Evolutionary conservation across 30 jellyfish, hydroid and myxozoan species (phyloP).

Genomic region (Aurelia aurita complex sp. Pacific): DNA sequence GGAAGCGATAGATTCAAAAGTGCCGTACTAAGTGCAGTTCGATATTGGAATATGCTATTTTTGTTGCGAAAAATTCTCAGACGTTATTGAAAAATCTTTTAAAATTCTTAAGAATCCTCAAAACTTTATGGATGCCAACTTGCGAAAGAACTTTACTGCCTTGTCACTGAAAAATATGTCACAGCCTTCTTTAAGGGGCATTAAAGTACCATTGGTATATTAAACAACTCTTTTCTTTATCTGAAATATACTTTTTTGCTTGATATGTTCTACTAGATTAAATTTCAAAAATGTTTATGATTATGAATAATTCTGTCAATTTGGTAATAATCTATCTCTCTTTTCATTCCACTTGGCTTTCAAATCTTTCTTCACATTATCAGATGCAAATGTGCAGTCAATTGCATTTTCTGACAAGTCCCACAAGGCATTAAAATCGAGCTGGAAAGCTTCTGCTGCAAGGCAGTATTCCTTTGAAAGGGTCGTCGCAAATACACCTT

Average conservation of each 20-base stretch:
- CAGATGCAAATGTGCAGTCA: conserved; percentile 48
- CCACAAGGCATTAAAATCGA: conserved; percentile 22
- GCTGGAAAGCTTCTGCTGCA: conserved; percentile 44
- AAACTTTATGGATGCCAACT: too few species aligned
- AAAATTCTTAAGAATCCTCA: too few species aligned
- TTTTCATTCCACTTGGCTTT: conserved; percentile 31
- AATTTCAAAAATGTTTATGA: neutral
- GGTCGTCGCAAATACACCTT: conserved; percentile 65
- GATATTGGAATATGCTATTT: too few species aligned
- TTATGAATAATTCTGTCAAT: neutral
- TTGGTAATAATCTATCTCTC: neutral
- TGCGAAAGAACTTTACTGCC: neutral
- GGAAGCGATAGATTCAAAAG: too few species aligned
- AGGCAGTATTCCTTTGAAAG: conserved; percentile 59
- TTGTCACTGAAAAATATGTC: neutral
- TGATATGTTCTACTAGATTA: too few species aligned
- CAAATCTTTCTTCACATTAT: conserved; percentile 28
- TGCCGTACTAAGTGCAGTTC: too few species aligned
- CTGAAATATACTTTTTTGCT: too few species aligned
- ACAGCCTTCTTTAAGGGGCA: too few species aligned
- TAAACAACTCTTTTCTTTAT: too few species aligned
- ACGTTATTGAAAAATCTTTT: too few species aligned
- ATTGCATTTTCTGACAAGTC: conserved; percentile 41
- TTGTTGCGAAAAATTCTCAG: too few species aligned
- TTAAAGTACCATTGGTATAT: too few species aligned